phyloP scores from a whole-genome alignment of 2,888 invertebrate genomes.

The Drosophila atripex region DNA sequence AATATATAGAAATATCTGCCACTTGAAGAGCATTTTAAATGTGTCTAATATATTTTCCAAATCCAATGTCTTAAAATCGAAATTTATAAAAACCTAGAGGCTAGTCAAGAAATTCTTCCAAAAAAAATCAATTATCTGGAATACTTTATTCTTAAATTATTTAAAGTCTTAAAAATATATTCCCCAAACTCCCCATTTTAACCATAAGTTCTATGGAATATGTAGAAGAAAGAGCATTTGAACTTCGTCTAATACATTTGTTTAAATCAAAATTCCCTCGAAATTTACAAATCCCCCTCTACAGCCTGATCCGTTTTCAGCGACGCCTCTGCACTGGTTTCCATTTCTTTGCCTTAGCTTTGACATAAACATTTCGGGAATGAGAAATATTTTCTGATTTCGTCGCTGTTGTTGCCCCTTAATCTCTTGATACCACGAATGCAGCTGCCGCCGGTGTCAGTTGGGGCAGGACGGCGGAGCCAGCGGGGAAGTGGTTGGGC shows the following conservation, averaged over 20 bases:
- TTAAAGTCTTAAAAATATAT: too few species aligned
- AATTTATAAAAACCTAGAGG: too few species aligned
- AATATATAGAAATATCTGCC: not conserved
- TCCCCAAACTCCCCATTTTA: too few species aligned
- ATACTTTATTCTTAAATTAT: too few species aligned
- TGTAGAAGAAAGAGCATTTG: constrained; percentile 19
- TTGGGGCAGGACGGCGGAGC: constrained; percentile 10
- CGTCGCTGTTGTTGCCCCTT: constrained; percentile 58
- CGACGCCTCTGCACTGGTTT: constrained; percentile 48
- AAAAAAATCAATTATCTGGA: too few species aligned
- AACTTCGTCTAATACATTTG: constrained; percentile 13
- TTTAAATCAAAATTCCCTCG: constrained; percentile 14
- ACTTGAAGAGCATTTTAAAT: constrained; percentile 6
- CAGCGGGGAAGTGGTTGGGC: not conserved
- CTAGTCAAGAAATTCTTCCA: too few species aligned
- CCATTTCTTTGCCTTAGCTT: constrained; percentile 47
- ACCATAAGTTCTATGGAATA: too few species aligned
- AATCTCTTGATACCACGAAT: constrained; percentile 63
- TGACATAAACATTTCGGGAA: constrained; percentile 57
- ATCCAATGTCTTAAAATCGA: too few species aligned
- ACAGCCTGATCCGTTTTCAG: constrained; percentile 7
- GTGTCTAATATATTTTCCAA: constrained; percentile 12
- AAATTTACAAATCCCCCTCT: constrained; percentile 35
- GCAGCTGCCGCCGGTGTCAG: constrained; percentile 61
- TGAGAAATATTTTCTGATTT: constrained; percentile 45